These are phyloP conservation scores for Ruditapes philippinarum DNA, from an alignment of 1,140 invertebrate genomes.

Conservation along the genomic window DNA sequence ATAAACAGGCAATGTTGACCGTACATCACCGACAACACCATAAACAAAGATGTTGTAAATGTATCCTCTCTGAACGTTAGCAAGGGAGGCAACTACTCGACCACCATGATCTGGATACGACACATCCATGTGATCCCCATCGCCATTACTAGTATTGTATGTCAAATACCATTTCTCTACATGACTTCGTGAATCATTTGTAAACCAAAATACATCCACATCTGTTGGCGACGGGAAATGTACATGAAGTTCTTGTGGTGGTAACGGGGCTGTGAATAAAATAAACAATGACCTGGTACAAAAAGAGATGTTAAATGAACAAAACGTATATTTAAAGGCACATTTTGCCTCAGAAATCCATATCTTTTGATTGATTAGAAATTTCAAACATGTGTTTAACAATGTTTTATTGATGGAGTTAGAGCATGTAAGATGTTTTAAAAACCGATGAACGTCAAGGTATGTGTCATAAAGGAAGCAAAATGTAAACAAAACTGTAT, in stretches of 20 bases:
- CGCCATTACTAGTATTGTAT: background rate
- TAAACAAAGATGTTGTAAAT: background rate
- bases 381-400: no score
- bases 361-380: no score
- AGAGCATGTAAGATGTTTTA: no score
- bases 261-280: background rate
- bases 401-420: no score
- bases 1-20: background rate
- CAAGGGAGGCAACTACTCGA: background rate
- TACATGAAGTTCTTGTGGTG: background rate
- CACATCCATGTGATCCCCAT: background rate
- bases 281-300: no score
- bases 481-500: no score
- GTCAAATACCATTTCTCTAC: background rate
- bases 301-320: no score
- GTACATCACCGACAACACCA: background rate
- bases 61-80: background rate
- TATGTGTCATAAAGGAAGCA: no score
- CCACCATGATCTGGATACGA: background rate
- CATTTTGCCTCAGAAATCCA: no score
- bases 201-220: background rate
- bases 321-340: no score
- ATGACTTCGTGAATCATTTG: background rate
- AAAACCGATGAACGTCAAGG: no score
- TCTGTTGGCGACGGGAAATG: background rate